Evolutionary conservation across 2,888 invertebrate species (phyloP).

Genomic region (Muschampia plurimacula): DNA sequence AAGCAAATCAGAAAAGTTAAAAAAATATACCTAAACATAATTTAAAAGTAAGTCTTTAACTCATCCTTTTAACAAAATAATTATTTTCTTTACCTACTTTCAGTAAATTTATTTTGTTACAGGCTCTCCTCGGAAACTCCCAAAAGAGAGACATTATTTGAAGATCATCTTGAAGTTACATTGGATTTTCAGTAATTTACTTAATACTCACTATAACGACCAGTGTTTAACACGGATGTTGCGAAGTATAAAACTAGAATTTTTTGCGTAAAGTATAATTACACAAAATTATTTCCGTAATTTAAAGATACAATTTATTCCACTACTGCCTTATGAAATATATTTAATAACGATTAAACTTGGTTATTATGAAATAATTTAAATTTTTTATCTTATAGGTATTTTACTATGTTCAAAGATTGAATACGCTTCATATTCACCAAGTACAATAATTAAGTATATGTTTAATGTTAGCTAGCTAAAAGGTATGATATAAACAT

Average conservation of each 20-base stretch:
- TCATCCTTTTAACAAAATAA: not conserved
- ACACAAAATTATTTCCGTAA: conserved; percentile 7
- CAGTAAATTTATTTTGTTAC: conserved; percentile 87
- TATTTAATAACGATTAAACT: conserved; percentile 46
- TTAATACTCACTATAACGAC: conserved; percentile 30
- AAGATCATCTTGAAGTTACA: conserved; percentile 38
- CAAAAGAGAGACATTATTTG: conserved; percentile 78
- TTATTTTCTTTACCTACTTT: conserved; percentile 53
- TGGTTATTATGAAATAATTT: conserved; percentile 48
- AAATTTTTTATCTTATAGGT: conserved; percentile 33
- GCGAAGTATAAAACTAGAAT: not conserved
- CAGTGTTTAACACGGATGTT: conserved; percentile 33
- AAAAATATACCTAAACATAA: too few species aligned
- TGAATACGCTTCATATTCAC: conserved; percentile 75
- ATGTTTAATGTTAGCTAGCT: conserved; percentile 45
- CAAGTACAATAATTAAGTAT: conserved; percentile 79
- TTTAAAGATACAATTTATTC: conserved; percentile 38
- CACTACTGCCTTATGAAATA: conserved; percentile 39
- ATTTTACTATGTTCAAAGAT: conserved; percentile 60
- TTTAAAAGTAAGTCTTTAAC: too few species aligned
- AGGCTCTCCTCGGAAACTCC: conserved; percentile 78
- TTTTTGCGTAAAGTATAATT: conserved; percentile 17
- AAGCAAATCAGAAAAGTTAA: too few species aligned
- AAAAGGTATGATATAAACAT: conserved; percentile 44
- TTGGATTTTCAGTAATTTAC: conserved; percentile 8